phyloP scores from a whole-genome alignment of 2,113 vertebrate species.

The Malurus cyaneus region DNA sequence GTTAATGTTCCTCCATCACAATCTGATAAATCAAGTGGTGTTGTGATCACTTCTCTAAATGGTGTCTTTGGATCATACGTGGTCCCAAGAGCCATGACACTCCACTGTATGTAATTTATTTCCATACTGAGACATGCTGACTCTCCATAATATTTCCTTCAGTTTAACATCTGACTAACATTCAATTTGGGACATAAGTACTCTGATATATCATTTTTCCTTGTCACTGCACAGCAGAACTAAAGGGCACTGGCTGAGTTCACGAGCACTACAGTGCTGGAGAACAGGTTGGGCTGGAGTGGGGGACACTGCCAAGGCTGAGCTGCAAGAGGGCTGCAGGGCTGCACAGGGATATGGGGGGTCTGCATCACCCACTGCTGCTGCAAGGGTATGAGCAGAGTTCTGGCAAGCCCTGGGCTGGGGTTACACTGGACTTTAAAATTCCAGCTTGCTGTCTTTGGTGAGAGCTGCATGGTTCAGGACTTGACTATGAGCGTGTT shows the following conservation, averaged over 20 bases:
- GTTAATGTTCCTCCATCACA: conserved; percentile 3
- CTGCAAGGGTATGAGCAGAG: neutral
- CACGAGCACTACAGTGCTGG: rapidly evolving
- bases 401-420: neutral
- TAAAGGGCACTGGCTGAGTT: neutral
- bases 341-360: neutral
- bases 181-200: conserved; percentile 7
- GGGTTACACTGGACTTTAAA: neutral
- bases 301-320: neutral
- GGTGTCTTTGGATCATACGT: conserved; percentile 3
- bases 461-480: neutral
- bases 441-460: neutral
- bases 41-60: conserved; percentile 39
- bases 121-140: neutral
- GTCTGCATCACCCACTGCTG: neutral
- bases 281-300: neutral
- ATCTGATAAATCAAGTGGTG: conserved; percentile 16
- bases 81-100: conserved; percentile 36
- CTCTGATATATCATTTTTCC: neutral
- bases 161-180: conserved; percentile 38
- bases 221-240: neutral
- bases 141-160: conserved; percentile 37
- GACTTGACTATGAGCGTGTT: neutral
- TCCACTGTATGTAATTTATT: neutral
- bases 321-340: neutral